Percentiles rank a stretch among this genome's conserved stretches.
Conservation (phyloP, 2,797 vertebrate species). For the Pipistrellus pipistrellus region DNA sequence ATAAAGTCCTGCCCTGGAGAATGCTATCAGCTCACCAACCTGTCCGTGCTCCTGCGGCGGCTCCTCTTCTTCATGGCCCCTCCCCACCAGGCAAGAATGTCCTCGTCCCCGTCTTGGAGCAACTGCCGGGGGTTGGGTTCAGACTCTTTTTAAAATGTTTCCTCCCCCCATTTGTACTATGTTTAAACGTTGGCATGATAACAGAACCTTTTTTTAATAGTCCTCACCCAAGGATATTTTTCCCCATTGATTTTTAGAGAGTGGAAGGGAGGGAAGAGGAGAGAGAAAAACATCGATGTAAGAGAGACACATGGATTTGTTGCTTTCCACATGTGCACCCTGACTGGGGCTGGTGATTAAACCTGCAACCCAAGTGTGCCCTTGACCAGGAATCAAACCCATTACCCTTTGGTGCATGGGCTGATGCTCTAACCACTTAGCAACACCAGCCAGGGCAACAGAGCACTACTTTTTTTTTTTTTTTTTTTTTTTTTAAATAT, state of each 20-base stretch:
- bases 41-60: slow-evolving; percentile 92
- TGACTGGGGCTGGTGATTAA: too few relatives aligned
- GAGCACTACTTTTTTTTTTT: too few relatives aligned
- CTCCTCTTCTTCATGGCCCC: slow-evolving; percentile 95
- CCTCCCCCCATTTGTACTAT: background rate
- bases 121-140: background rate
- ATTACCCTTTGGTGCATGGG: too few relatives aligned
- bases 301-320: background rate
- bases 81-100: slow-evolving; percentile 92
- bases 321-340: background rate
- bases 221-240: background rate
- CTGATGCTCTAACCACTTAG: too few relatives aligned
- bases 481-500: too few relatives aligned
- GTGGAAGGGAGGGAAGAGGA: background rate
- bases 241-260: background rate
- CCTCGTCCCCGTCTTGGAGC: background rate
- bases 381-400: too few relatives aligned
- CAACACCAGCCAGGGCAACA: too few relatives aligned
- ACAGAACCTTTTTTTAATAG: background rate
- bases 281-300: background rate
- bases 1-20: slow-evolving; percentile 91
- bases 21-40: slow-evolving; percentile 89
- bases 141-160: background rate
- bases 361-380: too few relatives aligned
- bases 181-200: background rate